Conservation (phyloP, 2,888 invertebrate species). For the Tiliacea aurago region DNA sequence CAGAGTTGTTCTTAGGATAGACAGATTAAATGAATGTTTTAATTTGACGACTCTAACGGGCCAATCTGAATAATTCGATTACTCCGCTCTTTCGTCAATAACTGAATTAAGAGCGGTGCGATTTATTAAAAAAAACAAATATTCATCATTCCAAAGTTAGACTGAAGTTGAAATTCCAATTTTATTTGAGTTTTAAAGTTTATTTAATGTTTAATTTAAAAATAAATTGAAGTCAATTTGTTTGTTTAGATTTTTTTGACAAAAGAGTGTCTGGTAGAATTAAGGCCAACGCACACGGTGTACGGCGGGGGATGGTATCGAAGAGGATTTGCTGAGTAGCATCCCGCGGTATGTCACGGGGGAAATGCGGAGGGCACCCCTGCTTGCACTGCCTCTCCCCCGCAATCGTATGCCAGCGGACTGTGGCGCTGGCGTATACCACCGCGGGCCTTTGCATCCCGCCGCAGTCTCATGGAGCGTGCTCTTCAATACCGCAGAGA, state of each 20-base stretch:
- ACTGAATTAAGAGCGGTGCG: slow-evolving; percentile 74
- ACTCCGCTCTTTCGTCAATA: slow-evolving; percentile 76
- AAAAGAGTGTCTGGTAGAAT: slow-evolving; percentile 4
- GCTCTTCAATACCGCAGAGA: no score
- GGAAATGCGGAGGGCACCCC: no score
- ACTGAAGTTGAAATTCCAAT: slow-evolving; percentile 58
- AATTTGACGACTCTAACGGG: slow-evolving; percentile 80
- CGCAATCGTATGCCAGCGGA: no score
- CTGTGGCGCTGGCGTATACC: no score
- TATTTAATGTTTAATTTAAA: slow-evolving; percentile 48
- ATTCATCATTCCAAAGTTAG: slow-evolving; percentile 72
- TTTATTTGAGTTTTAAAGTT: slow-evolving; percentile 60
- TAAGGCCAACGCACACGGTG: no score
- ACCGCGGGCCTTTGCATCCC: no score
- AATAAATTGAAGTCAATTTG: slow-evolving; percentile 51
- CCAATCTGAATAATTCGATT: slow-evolving; percentile 85
- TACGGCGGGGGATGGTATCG: no score
- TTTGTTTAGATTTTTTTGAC: slow-evolving; percentile 35
- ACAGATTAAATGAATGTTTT: slow-evolving; percentile 81
- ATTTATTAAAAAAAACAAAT: slow-evolving; percentile 79
- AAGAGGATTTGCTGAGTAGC: no score
- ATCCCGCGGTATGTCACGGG: no score
- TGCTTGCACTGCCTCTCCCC: no score
- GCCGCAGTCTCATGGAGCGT: no score
- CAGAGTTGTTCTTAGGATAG: slow-evolving; percentile 64